phyloP scores from a whole-genome alignment of 2,797 vertebrate species.

The Champsocephalus esox region DNA sequence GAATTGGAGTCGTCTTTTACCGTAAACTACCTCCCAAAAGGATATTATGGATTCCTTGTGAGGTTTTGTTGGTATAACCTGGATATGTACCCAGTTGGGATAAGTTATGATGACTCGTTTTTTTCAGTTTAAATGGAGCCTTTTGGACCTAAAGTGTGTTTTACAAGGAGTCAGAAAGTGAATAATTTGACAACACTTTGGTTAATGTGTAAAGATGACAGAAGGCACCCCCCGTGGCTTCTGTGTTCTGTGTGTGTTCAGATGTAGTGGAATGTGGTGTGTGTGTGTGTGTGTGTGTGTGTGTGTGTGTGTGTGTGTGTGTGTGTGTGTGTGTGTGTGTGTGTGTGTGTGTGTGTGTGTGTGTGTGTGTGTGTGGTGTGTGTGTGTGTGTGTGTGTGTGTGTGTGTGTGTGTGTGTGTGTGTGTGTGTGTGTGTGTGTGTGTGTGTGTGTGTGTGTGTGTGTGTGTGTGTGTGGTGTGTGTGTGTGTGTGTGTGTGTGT shows the following conservation, averaged over 20 bases:
- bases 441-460: constrained; percentile 35
- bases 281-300: no score
- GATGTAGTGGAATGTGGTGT: constrained; percentile 56
- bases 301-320: no score
- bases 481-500: constrained; percentile 6
- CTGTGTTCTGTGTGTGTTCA: constrained; percentile 16
- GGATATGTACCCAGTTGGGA: background rate
- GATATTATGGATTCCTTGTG: background rate
- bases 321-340: no score
- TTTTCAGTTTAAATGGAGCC: background rate
- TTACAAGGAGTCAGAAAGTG: constrained; percentile 30
- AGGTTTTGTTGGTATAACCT: constrained; percentile 9
- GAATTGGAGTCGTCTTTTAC: constrained; percentile 3
- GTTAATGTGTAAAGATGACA: constrained; percentile 73
- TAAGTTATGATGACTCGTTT: background rate
- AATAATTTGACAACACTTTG: constrained; percentile 63
- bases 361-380: no score
- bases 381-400: no score
- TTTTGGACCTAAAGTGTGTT: background rate
- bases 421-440: no score
- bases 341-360: no score
- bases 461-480: constrained; percentile 11
- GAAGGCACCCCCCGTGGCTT: constrained; percentile 59
- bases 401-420: no score
- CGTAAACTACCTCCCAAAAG: background rate